Evolutionary conservation across 2,797 vertebrate genomes (phyloP).

Genomic region (Diglossa cyanea): DNA sequence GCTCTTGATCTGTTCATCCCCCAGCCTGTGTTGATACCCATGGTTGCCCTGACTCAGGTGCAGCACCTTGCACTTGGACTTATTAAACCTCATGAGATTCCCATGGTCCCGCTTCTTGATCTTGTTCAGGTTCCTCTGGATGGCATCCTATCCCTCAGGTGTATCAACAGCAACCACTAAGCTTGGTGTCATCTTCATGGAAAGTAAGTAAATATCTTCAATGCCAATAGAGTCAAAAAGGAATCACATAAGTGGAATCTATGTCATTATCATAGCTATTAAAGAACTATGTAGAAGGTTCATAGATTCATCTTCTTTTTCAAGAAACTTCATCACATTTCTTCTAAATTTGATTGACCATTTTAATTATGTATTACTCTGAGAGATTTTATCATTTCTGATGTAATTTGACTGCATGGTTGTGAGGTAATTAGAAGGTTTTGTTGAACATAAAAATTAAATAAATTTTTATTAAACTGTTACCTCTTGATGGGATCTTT

Average conservation of each 20-base stretch:
- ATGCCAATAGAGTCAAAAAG: neutral
- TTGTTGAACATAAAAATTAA: slow-evolving; percentile 28
- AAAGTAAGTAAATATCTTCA: neutral
- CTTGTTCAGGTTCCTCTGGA: neutral
- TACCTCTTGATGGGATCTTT: neutral
- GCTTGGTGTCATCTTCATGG: neutral
- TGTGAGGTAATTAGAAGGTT: neutral
- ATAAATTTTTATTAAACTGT: neutral
- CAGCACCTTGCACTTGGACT: neutral
- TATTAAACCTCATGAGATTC: neutral
- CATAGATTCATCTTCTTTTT: neutral
- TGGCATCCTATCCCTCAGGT: accelerated
- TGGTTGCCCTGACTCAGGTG: neutral
- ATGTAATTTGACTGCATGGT: neutral
- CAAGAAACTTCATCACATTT: neutral
- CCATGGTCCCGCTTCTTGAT: no score
- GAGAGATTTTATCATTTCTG: neutral
- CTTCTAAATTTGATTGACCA: neutral
- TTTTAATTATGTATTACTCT: neutral
- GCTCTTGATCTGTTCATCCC: neutral
- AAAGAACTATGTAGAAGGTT: neutral
- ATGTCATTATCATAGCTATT: neutral
- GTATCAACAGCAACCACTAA: neutral
- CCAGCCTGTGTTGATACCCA: no score
- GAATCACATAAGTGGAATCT: neutral